Percentiles rank a stretch among this genome's conserved stretches.
These are phyloP conservation scores for Nettapus auritus DNA, from an alignment of 2,113 vertebrate species.

Conservation along the genomic window DNA sequence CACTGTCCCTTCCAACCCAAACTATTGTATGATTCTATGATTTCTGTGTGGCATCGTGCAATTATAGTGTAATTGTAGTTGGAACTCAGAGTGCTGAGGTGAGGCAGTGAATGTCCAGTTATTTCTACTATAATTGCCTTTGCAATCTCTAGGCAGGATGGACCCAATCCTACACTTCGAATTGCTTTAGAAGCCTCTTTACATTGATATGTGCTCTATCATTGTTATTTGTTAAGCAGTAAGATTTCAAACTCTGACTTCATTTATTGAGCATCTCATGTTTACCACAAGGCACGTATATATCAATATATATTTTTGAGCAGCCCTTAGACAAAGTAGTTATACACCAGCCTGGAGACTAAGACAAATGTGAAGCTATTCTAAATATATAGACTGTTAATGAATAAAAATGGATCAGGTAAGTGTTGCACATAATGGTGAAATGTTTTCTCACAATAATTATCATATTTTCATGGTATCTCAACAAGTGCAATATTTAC, in stretches of 20 bases:
- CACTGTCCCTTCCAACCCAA: too few relatives aligned
- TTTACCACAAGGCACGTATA: neutral
- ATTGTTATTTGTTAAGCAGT: neutral
- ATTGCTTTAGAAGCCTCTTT: neutral
- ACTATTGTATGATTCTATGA: too few relatives aligned
- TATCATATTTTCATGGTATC: neutral
- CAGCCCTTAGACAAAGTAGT: neutral
- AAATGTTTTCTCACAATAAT: neutral
- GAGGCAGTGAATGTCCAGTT: neutral
- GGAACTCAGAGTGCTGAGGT: neutral
- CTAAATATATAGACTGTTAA: neutral
- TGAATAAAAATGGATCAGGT: neutral
- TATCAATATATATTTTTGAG: neutral
- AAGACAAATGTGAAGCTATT: neutral
- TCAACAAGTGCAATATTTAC: neutral
- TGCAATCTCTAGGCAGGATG: neutral
- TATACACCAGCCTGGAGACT: neutral
- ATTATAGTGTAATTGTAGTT: too few relatives aligned
- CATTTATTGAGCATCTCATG: neutral
- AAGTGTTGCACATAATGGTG: neutral
- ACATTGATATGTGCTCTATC: neutral
- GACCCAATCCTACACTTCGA: neutral
- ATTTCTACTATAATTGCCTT: neutral
- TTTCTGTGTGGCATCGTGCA: too few relatives aligned
- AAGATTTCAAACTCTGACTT: neutral